Evolutionary conservation across 2,113 vertebrate genomes (phyloP), one percentile per base, ranked within the genome.

Genomic region (Plotosus lineatus): DNA sequence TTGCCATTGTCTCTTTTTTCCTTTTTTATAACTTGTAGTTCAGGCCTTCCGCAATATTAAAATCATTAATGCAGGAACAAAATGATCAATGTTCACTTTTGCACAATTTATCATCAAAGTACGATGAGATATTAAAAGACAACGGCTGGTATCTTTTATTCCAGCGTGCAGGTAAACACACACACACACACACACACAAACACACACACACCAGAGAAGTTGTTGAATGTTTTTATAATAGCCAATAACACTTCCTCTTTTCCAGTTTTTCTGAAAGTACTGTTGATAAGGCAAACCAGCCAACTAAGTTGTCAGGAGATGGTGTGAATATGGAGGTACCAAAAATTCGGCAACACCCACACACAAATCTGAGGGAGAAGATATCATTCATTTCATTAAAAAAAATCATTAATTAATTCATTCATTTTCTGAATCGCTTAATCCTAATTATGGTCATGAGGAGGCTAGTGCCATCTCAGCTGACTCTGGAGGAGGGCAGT

Each of bases 281-380:
- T 56, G 51, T 40, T 69, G 38, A 69, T 69, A 10, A 66, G 46
- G 5, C 38, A 44, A 44, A 69, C 50, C 42, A n/a, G 63, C 77
- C 51, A 56, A 53, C 50, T 31, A 23, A 69, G 63, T 69, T 79
- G 36, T 51, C 48, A 42, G 23, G 42, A 40, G 48, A 55, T 78
- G 63, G 40, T 58, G 55, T 61, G 58, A 77, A 60, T 60, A n/a
- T 76, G 74, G 75, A 23, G 56, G 48, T 55, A 51, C 9, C 36
- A 36, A 23, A 60, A 33, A 56, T 28, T 65, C 61, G 40, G 9
- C 61, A 79, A 42, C 28, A 31, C 31, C 26, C 10, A 7, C 50
- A 28, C 77, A 48, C 15, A 69, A 55, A 44, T 56, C 77, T 71
- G n/a, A 53, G 23, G 58, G 28, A 9, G n/a, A 44, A 26, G 21